phyloP scores from a whole-genome alignment of 2,888 invertebrate species.

The Coronaproctus castanopsis region DNA sequence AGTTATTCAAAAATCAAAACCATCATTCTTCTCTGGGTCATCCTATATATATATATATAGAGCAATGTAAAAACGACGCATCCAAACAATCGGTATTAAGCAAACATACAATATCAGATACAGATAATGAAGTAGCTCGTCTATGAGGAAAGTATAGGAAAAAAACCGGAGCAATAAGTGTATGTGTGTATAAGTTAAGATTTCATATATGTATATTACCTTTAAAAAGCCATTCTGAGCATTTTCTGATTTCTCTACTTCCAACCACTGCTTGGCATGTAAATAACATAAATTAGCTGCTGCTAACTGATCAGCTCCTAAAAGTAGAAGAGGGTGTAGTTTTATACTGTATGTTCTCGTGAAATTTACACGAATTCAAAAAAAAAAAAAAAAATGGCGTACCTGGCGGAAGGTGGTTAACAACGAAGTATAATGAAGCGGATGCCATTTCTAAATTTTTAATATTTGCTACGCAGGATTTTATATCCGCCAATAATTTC shows the following conservation, averaged over 20 bases:
- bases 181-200: no score
- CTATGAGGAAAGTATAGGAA: no score
- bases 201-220: no score
- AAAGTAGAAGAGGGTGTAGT: background rate
- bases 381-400: slow-evolving; percentile 2
- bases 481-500: slow-evolving; percentile 26
- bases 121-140: no score
- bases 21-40: no score
- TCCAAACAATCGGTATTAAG: no score
- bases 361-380: slow-evolving; percentile 1
- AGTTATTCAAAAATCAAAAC: no score
- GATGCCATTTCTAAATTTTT: slow-evolving; percentile 26
- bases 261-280: slow-evolving; percentile 27
- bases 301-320: slow-evolving; percentile 32
- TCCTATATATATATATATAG: no score
- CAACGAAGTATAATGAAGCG: slow-evolving; percentile 26
- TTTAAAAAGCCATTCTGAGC: slow-evolving; percentile 17
- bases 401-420: slow-evolving; percentile 27
- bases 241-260: slow-evolving; percentile 17
- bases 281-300: slow-evolving; percentile 30
- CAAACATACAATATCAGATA: no score
- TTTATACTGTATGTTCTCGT: no score
- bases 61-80: no score
- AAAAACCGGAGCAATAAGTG: no score
- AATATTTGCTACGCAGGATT: slow-evolving; percentile 26